Evolutionary conservation across 2,888 invertebrate genomes (phyloP), one percentile per base, ranked within the genome.

Genomic region (Chloromyia formosa): DNA sequence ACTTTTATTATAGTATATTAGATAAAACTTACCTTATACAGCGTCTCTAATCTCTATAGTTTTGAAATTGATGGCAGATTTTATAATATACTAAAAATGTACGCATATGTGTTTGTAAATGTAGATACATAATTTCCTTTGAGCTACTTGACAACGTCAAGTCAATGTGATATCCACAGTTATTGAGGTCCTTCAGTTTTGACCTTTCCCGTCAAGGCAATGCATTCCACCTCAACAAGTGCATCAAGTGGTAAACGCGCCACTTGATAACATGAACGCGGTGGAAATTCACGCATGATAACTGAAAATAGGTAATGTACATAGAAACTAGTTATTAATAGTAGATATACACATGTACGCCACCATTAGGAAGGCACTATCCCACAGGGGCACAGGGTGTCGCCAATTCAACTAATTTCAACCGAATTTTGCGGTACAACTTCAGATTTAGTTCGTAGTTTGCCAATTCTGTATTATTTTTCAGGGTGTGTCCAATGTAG

Each of bases 201-300:
- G 1, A 92, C 87, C 74, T 89, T 87, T 27, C 94, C 94, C 75
- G 91, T 88, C 60, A 94, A 86, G 27, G 96, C 96, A 79, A 96
- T 89, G 9, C 92, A 94, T 85, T 96, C 96, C 78, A 96, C 95
- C 86, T 96, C 95, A 18, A 96, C 90, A 22, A 89, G 87, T 0
- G 94, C 95, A 71, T 89, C 90, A 86, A 91, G 83, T 1, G 95
- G 95, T 75, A 96, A 84, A 78, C 90, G 91, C 71, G 89, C 93
- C 64, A 94, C 95, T 87, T 96, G 94, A 82, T 89, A 94, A 12
- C 94, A 93, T 69, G 94, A 93, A 76, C 96, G 89, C 0, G 96
- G 96, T 53, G 96, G 97, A 81, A 86, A 92, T 77, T 92, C 88
- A 81, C 89, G 89, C 14, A 87, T 87, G 83, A 96, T 95, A 88